Percentiles rank a stretch among this genome's conserved stretches.
Evolutionary conservation across 2,888 invertebrate genomes (phyloP).

Genomic region (Rotaria sp.): DNA sequence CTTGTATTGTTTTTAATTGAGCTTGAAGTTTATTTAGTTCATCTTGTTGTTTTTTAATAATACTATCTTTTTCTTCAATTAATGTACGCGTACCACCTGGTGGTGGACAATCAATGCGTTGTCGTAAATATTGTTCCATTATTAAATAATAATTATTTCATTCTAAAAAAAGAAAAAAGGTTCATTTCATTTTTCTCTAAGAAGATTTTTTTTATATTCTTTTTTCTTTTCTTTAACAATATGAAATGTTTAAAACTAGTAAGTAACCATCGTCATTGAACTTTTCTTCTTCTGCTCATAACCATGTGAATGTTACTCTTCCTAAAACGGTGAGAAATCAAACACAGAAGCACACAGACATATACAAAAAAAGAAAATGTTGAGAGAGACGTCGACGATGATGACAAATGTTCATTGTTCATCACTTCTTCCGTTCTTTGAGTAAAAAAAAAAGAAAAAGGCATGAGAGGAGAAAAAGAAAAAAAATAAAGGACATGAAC

Average conservation of each 20-base stretch:
- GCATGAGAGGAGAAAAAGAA: not conserved
- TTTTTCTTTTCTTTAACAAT: not conserved
- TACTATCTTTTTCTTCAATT: conserved; percentile 34
- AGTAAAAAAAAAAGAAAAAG: not conserved
- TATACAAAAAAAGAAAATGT: not conserved
- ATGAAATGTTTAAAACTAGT: not conserved
- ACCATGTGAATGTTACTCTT: not conserved
- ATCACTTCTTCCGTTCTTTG: not conserved
- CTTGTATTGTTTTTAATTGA: conserved; percentile 12
- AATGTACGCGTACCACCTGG: conserved; percentile 33
- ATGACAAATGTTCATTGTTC: conserved; percentile 15
- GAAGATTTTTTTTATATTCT: not conserved
- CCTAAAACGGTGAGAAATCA: not conserved
- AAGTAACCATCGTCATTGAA: not conserved
- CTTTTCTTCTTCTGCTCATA: not conserved
- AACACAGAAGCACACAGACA: not conserved
- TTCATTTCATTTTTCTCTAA: not conserved
- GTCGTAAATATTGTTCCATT: conserved; percentile 34
- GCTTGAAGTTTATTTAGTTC: conserved; percentile 27
- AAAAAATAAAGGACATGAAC: not conserved
- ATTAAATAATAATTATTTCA: conserved; percentile 1
- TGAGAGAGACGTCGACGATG: not conserved
- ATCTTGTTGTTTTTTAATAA: conserved; percentile 33
- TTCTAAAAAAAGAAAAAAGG: not conserved
- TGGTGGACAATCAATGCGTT: conserved; percentile 38